Evolutionary conservation across 2,888 invertebrate species (phyloP).

Genomic region (Theodoxus fluviatilis): DNA sequence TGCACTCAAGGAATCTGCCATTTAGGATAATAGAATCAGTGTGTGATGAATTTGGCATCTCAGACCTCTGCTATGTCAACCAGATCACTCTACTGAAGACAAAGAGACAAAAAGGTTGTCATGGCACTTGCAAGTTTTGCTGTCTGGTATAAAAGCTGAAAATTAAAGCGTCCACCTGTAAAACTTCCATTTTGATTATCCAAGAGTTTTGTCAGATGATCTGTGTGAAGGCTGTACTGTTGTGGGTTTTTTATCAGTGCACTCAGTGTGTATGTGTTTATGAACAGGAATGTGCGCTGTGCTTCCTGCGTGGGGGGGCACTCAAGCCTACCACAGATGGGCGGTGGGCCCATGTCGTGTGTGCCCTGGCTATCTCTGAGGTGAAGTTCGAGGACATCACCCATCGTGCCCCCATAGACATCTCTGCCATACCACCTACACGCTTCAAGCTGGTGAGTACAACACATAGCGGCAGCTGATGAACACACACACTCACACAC

Average conservation of each 20-base stretch:
- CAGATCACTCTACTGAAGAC: constrained; percentile 37
- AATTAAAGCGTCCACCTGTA: no score
- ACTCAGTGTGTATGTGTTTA: constrained; percentile 38
- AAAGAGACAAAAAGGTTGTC: no score
- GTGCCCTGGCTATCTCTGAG: constrained; percentile 64
- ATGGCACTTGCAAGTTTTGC: no score
- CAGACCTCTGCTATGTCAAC: no score
- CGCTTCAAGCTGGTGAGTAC: constrained; percentile 55
- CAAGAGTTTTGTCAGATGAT: no score
- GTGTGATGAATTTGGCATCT: no score
- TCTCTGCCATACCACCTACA: constrained; percentile 42
- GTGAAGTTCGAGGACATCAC: constrained; percentile 61
- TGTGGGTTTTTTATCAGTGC: constrained; percentile 46
- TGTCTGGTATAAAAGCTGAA: no score
- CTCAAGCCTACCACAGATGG: constrained; percentile 64
- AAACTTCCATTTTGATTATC: no score
- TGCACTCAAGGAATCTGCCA: no score
- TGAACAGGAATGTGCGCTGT: constrained; percentile 68
- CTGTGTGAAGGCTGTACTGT: constrained; percentile 38
- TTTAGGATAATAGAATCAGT: no score
- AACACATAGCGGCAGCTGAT: background rate
- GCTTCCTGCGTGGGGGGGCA: constrained; percentile 69
- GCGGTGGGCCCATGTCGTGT: constrained; percentile 66
- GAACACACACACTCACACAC: no score
- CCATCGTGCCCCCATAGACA: constrained; percentile 60